phyloP scores from a whole-genome alignment of 2,888 invertebrate genomes.

The Lithophane socia region DNA sequence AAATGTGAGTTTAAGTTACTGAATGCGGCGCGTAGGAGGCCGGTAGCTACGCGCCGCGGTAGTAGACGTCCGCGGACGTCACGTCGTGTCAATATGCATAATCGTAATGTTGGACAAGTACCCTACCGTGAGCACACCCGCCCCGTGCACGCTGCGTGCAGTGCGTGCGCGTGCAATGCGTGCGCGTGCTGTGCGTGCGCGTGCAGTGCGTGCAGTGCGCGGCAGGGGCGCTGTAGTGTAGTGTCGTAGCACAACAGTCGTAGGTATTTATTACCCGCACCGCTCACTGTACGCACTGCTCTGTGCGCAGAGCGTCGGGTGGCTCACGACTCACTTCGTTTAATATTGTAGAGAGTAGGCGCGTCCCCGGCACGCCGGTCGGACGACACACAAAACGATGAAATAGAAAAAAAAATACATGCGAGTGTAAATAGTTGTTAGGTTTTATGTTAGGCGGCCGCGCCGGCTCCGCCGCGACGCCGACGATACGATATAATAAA shows the following conservation, averaged over 20 bases:
- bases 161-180: background rate
- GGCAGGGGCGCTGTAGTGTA: slow-evolving; percentile 2
- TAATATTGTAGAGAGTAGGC: slow-evolving; percentile 36
- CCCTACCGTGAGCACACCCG: background rate
- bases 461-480: slow-evolving; percentile 41
- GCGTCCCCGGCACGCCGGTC: slow-evolving; percentile 13
- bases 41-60: background rate
- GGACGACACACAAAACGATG: slow-evolving; percentile 39
- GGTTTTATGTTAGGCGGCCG: slow-evolving; percentile 51
- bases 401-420: slow-evolving; percentile 55
- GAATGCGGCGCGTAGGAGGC: slow-evolving; percentile 26
- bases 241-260: slow-evolving; percentile 2
- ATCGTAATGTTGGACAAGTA: slow-evolving; percentile 17
- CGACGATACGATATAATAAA: slow-evolving; percentile 52
- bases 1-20: slow-evolving; percentile 61
- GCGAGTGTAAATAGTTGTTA: slow-evolving; percentile 71
- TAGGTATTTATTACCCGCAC: slow-evolving; percentile 10
- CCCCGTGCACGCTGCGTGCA: background rate
- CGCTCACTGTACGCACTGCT: background rate
- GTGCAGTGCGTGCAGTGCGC: background rate
- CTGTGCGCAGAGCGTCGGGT: background rate
- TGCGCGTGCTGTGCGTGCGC: no score
- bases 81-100: slow-evolving; percentile 26
- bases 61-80: background rate
- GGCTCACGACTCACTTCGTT: slow-evolving; percentile 11